A percentile compares a stretch with the other conserved stretches of the same genome.
phyloP scores from a whole-genome alignment of 2,113 vertebrate species.

The Apistogramma diplotaenia region DNA sequence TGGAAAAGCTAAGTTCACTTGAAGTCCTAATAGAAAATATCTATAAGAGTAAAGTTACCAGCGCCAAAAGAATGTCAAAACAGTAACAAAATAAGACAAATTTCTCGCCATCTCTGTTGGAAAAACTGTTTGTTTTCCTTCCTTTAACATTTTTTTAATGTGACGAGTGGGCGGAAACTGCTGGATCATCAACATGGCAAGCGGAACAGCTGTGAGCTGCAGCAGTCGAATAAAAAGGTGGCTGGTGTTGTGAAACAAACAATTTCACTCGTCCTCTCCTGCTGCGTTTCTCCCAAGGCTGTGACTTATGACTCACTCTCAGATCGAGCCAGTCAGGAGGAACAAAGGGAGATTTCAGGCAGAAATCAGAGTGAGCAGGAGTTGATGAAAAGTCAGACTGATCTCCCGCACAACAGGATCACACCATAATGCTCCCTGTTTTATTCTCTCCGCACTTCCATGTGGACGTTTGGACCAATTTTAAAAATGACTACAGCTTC shows the following conservation, averaged over 20 bases:
- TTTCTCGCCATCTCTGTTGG: neutral
- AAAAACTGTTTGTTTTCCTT: neutral
- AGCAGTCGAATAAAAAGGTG: conserved; percentile 45
- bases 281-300: conserved; percentile 16
- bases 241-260: conserved; percentile 48
- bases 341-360: conserved; percentile 47
- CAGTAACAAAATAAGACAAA: neutral
- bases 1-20: neutral
- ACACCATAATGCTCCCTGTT: neutral
- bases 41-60: neutral
- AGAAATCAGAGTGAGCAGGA: conserved; percentile 36
- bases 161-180: conserved; percentile 15
- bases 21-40: neutral
- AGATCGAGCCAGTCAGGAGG: conserved; percentile 40
- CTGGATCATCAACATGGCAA: conserved; percentile 14
- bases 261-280: conserved; percentile 12
- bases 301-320: conserved; percentile 54
- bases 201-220: neutral
- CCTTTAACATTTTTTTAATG: neutral
- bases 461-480: neutral
- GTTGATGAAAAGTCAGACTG: conserved; percentile 35
- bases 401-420: conserved; percentile 13
- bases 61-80: neutral
- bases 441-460: neutral
- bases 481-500: neutral